These are phyloP conservation scores for Drosophila mojavensis DNA, from an alignment of 1,140 invertebrate species.

Conservation along the genomic window DNA sequence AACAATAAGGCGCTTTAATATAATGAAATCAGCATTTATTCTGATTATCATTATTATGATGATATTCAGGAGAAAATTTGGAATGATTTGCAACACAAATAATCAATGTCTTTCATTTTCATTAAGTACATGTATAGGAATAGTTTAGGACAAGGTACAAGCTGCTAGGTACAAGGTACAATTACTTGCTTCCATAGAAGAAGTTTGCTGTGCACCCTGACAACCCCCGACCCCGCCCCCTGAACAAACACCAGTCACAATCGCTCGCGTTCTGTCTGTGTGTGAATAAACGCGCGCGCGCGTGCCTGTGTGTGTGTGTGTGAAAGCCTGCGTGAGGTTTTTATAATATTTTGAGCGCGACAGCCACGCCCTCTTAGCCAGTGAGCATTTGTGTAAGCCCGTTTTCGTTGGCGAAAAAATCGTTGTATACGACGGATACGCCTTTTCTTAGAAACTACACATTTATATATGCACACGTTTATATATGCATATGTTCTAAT, in stretches of 20 bases:
- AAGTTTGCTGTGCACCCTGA: not conserved
- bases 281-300: not conserved
- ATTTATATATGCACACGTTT: too few relatives aligned
- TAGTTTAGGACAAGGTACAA: too few relatives aligned
- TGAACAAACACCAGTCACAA: slow-evolving; percentile 35
- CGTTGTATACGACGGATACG: slow-evolving; percentile 32
- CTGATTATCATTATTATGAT: too few relatives aligned
- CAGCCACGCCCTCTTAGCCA: slow-evolving; percentile 43
- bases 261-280: slow-evolving; percentile 9
- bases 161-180: not conserved
- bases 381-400: slow-evolving; percentile 30
- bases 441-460: slow-evolving; percentile 50
- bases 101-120: not conserved
- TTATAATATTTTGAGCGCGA: slow-evolving; percentile 39
- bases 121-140: too few relatives aligned
- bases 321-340: slow-evolving; percentile 25
- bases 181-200: not conserved
- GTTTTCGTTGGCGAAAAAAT: slow-evolving; percentile 56
- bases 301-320: not conserved
- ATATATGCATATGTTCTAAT: too few relatives aligned
- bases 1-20: not conserved
- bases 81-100: not conserved
- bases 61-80: not conserved
- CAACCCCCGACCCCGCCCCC: slow-evolving; percentile 22
- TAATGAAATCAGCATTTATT: not conserved